phyloP scores from a whole-genome alignment of 2,113 vertebrate genomes.

The Hippocampus barbouri region DNA sequence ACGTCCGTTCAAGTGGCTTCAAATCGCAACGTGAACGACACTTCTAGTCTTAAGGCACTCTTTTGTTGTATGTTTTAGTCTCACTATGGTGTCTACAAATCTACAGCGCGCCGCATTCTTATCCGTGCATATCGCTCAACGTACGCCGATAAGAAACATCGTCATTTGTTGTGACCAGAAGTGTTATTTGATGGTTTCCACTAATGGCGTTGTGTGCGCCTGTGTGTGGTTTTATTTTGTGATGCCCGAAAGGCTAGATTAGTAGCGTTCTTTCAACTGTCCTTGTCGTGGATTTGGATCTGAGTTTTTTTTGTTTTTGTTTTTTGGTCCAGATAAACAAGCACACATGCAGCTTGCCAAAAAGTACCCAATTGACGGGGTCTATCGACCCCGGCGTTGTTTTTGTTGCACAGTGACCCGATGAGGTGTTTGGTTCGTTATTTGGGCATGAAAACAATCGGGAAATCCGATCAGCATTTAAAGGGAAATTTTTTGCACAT shows the following conservation, averaged over 20 bases:
- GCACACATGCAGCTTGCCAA: conserved; percentile 2
- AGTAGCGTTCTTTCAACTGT: conserved; percentile 38
- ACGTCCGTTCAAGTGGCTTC: background rate
- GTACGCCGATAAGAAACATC: background rate
- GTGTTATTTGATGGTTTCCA: background rate
- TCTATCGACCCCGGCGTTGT: no score
- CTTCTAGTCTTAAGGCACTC: background rate
- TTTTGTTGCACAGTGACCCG: background rate
- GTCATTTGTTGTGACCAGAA: background rate
- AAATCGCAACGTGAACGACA: background rate
- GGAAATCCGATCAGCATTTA: background rate
- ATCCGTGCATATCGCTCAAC: background rate
- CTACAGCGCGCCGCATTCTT: background rate
- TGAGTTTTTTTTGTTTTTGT: conserved; percentile 9
- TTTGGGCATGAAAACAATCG: background rate
- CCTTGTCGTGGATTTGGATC: conserved; percentile 45
- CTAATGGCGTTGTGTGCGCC: conserved; percentile 1
- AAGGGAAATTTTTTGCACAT: no score
- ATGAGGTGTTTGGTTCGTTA: background rate
- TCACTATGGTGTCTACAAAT: background rate
- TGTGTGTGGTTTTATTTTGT: conserved; percentile 26
- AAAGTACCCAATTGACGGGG: background rate
- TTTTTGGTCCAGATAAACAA: conserved; percentile 43
- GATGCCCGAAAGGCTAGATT: conserved; percentile 39
- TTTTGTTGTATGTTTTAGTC: background rate